Conservation (phyloP, 1,140 invertebrate species). For the Lepidurus packardi region DNA sequence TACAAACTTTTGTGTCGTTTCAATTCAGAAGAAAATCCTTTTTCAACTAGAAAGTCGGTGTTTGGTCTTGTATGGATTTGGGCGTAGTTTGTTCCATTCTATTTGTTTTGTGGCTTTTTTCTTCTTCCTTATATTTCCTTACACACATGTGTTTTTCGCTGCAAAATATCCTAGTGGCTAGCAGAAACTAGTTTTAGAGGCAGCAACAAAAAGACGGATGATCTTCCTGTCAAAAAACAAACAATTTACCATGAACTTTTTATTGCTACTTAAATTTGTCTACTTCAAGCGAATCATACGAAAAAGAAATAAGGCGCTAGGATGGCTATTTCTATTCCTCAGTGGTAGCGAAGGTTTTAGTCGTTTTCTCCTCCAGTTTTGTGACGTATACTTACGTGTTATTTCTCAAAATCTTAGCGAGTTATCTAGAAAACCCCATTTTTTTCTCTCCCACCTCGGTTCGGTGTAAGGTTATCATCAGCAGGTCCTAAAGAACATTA, state of each 20-base stretch:
- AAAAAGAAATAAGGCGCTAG: background rate
- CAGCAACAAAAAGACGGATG: background rate
- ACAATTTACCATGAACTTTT: background rate
- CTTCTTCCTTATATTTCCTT: background rate
- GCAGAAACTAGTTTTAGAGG: background rate
- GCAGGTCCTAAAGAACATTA: background rate
- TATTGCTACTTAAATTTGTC: slow-evolving; percentile 20
- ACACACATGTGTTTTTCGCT: slow-evolving; percentile 5
- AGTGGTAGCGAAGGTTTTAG: background rate
- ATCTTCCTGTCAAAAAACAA: background rate
- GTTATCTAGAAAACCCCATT: background rate
- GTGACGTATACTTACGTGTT: background rate
- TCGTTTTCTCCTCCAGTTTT: slow-evolving; percentile 15
- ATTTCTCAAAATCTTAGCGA: background rate
- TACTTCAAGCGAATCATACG: background rate
- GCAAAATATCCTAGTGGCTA: background rate
- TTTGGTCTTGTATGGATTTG: slow-evolving; percentile 6
- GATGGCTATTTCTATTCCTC: slow-evolving; percentile 2
- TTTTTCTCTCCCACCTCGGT: background rate
- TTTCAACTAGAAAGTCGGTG: background rate
- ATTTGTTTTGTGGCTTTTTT: background rate
- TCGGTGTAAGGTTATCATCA: background rate
- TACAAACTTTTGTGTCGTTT: background rate
- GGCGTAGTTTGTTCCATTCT: background rate
- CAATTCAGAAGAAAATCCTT: background rate